Base-by-base conservation (phyloP, 2,888 invertebrate species). In the Beris morrisii region DNA sequence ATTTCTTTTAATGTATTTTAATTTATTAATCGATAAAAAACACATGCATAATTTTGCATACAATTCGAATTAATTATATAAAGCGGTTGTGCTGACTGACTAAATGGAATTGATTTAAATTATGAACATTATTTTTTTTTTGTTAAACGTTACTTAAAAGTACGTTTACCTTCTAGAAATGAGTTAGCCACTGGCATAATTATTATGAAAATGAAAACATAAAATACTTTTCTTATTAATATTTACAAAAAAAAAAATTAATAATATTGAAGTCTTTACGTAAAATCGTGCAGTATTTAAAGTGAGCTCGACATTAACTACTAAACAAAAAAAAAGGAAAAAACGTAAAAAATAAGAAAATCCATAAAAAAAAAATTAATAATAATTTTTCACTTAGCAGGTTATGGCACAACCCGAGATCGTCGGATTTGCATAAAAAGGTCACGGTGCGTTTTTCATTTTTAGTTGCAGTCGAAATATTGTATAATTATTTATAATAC, bases 251-350 rank as follows among this genome's bases (percentile, higher is more conserved):
- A 38, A 38, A 38, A 38, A 38, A 38, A 38, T 38, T 56, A 38
- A 31, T 54, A 43, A 38, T 43, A 43, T n/a, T 59, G 46, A 59
- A 59, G 58, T 59, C 58, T 59, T 59, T 28, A 31, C n/a, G 48
- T 59, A 59, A 59, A 59, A 59, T 59, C 58, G 13, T 59, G 28
- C 46, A n/a, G 58, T 46, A 31, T 46, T 59, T 13, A 13, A 32
- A 43, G 43, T 15, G 43, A 12, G 9, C 6, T 59, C 28, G 22
- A 28, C 7, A 48, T 46, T 30, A 30, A 48, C 45, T 30, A 44
- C 13, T 30, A 48, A 46, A 11, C 2, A 57, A 22, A 12, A 12
- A 4, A 22, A 11, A n/a, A 59, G 12, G 12, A 28, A 48, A 13
- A 13, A 13, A 15, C 15, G 48, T 44, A n/a, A 48, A 12, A 45